phyloP scores from a whole-genome alignment of 2,888 invertebrate species.

The Oeneis ivallda region DNA sequence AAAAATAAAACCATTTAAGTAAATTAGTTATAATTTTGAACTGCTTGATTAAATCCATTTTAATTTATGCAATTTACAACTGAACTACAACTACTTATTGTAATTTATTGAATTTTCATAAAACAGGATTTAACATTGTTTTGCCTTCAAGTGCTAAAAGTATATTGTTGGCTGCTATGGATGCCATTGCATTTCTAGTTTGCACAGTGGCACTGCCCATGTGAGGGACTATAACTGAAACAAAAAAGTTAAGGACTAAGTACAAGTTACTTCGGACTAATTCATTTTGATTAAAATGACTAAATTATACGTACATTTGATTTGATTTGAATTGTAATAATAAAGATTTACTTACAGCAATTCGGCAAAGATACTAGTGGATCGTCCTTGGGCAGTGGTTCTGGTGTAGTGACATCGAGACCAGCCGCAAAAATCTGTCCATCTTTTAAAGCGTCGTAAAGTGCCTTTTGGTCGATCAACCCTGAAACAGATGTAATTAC shows the following conservation, averaged over 20 bases:
- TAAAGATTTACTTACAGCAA: constrained; percentile 83
- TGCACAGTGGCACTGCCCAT: constrained; percentile 90
- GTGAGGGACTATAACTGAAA: constrained; percentile 90
- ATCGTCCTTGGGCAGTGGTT: constrained; percentile 90
- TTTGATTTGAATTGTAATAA: not conserved
- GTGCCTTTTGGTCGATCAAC: constrained; percentile 88
- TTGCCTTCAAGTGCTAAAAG: constrained; percentile 86
- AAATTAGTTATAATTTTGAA: too few relatives aligned
- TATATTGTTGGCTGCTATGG: constrained; percentile 88
- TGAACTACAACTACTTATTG: not conserved
- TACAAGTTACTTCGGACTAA: too few relatives aligned
- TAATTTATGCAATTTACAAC: not conserved
- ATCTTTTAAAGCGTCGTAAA: constrained; percentile 87
- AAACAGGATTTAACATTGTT: constrained; percentile 63
- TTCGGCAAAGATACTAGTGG: constrained; percentile 89
- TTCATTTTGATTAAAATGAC: too few relatives aligned
- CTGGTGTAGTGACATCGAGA: constrained; percentile 94
- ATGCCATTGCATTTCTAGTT: constrained; percentile 89
- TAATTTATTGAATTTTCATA: constrained; percentile 29
- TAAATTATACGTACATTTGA: not conserved
- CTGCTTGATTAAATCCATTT: not conserved
- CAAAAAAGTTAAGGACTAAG: constrained; percentile 6
- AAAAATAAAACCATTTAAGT: too few relatives aligned
- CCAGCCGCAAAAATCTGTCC: constrained; percentile 92
- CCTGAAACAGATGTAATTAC: constrained; percentile 49